Conservation (phyloP, 2,888 invertebrate genomes). For the Dryadula phaetusa region DNA sequence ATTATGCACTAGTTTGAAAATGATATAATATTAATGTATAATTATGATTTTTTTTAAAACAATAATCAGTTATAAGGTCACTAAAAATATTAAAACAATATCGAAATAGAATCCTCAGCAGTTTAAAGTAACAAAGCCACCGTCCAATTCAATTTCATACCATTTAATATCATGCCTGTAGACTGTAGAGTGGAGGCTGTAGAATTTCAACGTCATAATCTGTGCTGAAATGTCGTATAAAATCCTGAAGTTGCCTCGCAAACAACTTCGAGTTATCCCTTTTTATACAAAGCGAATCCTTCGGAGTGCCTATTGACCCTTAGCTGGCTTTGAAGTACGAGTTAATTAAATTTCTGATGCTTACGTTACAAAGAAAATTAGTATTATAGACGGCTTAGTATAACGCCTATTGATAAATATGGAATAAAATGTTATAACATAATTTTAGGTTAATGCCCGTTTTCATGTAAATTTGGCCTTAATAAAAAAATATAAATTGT, state of each 20-base stretch:
- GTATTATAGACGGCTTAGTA: constrained; percentile 18
- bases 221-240: constrained; percentile 39
- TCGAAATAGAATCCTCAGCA: constrained; percentile 1
- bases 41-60: no score
- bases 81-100: constrained; percentile 1
- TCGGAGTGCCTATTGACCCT: constrained; percentile 66
- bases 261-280: constrained; percentile 53
- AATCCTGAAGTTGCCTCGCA: constrained; percentile 36
- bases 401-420: constrained; percentile 17
- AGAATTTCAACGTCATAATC: constrained; percentile 29
- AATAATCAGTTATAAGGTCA: no score
- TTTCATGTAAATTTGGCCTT: not conserved
- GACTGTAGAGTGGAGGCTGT: constrained; percentile 21
- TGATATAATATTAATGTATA: no score
- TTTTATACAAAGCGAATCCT: constrained; percentile 66
- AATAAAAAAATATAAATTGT: not conserved
- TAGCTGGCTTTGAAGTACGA: constrained; percentile 69
- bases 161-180: constrained; percentile 22
- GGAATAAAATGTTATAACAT: not conserved
- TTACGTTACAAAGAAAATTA: constrained; percentile 67
- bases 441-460: not conserved
- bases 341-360: constrained; percentile 78
- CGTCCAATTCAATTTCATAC: constrained; percentile 14
- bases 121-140: constrained; percentile 4
- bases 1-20: no score